Evolutionary conservation across 2,888 invertebrate species (phyloP).

Genomic region (Meteorus cinctellus): DNA sequence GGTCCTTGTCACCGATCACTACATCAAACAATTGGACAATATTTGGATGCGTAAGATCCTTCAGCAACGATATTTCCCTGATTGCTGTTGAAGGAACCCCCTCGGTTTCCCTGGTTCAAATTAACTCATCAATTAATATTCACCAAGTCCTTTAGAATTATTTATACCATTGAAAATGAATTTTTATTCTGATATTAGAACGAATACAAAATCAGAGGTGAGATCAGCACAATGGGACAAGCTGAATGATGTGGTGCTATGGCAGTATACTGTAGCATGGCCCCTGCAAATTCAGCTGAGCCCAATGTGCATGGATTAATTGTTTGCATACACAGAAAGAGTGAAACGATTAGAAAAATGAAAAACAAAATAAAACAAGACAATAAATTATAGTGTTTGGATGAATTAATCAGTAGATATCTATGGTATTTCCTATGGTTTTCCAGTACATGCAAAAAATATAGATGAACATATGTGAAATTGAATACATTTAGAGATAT

Average conservation of each 20-base stretch:
- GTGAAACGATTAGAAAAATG: not conserved
- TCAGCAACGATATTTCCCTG: constrained; percentile 94
- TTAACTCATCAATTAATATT: constrained; percentile 38
- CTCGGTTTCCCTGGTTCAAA: constrained; percentile 86
- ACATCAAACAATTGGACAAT: constrained; percentile 94
- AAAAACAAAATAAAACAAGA: constrained; percentile 8
- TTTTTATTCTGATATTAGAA: not conserved
- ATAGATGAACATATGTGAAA: no score
- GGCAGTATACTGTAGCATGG: constrained; percentile 74
- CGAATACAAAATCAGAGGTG: constrained; percentile 57
- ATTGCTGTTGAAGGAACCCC: constrained; percentile 98
- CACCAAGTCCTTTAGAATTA: not conserved
- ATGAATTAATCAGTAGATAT: not conserved
- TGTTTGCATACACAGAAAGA: not conserved
- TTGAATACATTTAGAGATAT: no score
- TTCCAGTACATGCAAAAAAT: no score
- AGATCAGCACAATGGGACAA: constrained; percentile 73
- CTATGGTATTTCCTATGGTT: no score
- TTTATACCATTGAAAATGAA: not conserved
- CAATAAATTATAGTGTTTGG: constrained; percentile 32
- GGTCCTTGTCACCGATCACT: constrained; percentile 86
- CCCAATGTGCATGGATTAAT: constrained; percentile 63
- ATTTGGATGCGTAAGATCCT: constrained; percentile 91
- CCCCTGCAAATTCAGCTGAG: constrained; percentile 77
- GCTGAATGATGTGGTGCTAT: constrained; percentile 86